Percentiles rank a stretch among this genome's conserved stretches.
These are phyloP conservation scores for Sabellastarte sp. DNA, from an alignment of 2,888 invertebrate genomes.

Conservation along the genomic window DNA sequence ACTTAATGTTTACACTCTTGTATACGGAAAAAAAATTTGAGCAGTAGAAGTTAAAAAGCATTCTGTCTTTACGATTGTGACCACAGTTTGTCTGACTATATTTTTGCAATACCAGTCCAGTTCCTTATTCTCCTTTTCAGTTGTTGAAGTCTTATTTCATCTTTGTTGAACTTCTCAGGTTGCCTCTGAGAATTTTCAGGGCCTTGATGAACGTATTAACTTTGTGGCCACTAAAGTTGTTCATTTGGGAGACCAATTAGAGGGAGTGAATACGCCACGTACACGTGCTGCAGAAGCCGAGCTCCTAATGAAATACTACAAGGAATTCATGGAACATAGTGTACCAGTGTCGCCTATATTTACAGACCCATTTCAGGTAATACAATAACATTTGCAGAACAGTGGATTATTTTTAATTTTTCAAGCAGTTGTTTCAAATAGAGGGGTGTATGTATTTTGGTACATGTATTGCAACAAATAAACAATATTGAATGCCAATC, in stretches of 20 bases:
- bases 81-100: not conserved
- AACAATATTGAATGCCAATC: too few relatives aligned
- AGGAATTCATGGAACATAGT: constrained; percentile 85
- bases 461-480: too few relatives aligned
- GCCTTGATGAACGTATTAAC: constrained; percentile 92
- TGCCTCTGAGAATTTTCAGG: constrained; percentile 84
- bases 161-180: constrained; percentile 63
- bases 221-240: constrained; percentile 96
- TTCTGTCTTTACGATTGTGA: not conserved
- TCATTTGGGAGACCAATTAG: constrained; percentile 96
- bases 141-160: too few relatives aligned
- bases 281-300: constrained; percentile 93
- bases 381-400: too few relatives aligned
- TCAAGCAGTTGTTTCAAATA: too few relatives aligned
- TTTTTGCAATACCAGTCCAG: too few relatives aligned
- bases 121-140: too few relatives aligned
- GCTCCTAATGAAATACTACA: constrained; percentile 85
- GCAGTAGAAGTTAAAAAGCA: not conserved
- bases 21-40: not conserved
- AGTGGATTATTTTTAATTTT: too few relatives aligned
- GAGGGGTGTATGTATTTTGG: too few relatives aligned
- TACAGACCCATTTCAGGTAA: constrained; percentile 66
- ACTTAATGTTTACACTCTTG: too few relatives aligned
- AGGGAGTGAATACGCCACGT: constrained; percentile 92
- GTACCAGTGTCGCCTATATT: constrained; percentile 83